Evolutionary conservation across 2,113 vertebrate species (phyloP), one percentile per base, ranked within the genome.

Genomic region (Tricholaema leucomelas): DNA sequence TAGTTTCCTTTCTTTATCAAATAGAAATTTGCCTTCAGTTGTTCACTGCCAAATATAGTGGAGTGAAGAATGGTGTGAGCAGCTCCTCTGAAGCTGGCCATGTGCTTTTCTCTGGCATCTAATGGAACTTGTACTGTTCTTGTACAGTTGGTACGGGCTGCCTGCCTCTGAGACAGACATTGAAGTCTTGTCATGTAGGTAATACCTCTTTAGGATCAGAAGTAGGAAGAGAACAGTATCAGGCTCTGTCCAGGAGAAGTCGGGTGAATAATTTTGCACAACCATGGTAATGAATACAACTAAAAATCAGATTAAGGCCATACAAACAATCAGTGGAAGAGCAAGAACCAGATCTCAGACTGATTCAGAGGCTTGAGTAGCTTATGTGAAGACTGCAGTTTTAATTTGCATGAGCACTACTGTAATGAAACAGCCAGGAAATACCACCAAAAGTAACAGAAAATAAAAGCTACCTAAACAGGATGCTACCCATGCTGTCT

Each of bases 211-310:
- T 3, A 60, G 21, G 9, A 71, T 36, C 64, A 77, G 55, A 21
- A 80, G 60, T 60, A 88, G 50, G 27, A 23, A 84, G 35, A 12
- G 16, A 16, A 20, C 69, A 70, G 70, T 58, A 63, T 89, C 20
- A 35, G 27, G 8, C 30, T 63, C 1, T 31, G 42, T 38, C 59
- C 6, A 1, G 35, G 54, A 31, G 50, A 73, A 77, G 35, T 66
- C 40, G 69, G 27, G n/a, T 42, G 52, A n/a, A n/a, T 42, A 1
- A 4, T 87, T 91, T 46, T 88, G 52, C 27, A 30, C 8, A 59
- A 30, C 28, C n/a, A 8, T 0, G 1, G 33, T 48, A 58, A 11
- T 17, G 8, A 14, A 28, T 10, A 1, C 10, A 65, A 21, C 9
- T 55, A 23, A 36, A 82, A 72, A n/a, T n/a, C n/a, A n/a, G 55